Evolutionary conservation across 2,888 invertebrate species (phyloP).

Genomic region (Teinopalpus imperialis): DNA sequence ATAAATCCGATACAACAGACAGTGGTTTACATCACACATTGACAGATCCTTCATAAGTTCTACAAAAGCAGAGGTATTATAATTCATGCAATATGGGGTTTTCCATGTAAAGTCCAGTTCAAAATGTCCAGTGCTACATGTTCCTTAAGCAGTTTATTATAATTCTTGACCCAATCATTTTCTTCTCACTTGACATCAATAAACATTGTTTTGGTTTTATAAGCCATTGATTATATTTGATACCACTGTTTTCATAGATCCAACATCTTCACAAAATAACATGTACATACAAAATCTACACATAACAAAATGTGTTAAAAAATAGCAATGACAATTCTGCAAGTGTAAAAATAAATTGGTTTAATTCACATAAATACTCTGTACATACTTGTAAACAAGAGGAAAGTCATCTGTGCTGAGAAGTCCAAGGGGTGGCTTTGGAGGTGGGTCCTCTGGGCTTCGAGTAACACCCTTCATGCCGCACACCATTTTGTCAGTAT

Average conservation of each 20-base stretch:
- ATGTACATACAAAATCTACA: conserved; percentile 47
- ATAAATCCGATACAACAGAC: conserved; percentile 34
- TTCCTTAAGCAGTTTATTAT: conserved; percentile 1
- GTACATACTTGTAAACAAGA: conserved; percentile 90
- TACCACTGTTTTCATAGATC: conserved; percentile 58
- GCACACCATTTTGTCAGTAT: conserved; percentile 93
- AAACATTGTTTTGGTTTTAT: conserved; percentile 19
- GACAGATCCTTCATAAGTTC: conserved; percentile 24
- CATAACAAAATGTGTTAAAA: conserved; percentile 45
- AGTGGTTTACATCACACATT: conserved; percentile 31
- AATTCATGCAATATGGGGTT: not conserved
- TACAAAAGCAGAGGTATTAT: conserved; percentile 51
- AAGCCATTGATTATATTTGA: conserved; percentile 36
- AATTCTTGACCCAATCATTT: conserved; percentile 1
- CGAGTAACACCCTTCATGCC: conserved; percentile 92
- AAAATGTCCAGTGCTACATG: not conserved
- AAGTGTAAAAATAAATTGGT: conserved; percentile 57
- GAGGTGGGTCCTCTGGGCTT: conserved; percentile 85
- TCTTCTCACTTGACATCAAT: conserved; percentile 7
- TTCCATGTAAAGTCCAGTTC: conserved; percentile 12
- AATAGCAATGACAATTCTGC: conserved; percentile 48
- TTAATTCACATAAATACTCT: conserved; percentile 33
- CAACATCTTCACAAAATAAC: conserved; percentile 55
- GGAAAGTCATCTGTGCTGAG: conserved; percentile 92
- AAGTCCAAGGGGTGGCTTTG: conserved; percentile 89